phyloP scores from a whole-genome alignment of 1,140 invertebrate species.

The Drosophila mauritiana region DNA sequence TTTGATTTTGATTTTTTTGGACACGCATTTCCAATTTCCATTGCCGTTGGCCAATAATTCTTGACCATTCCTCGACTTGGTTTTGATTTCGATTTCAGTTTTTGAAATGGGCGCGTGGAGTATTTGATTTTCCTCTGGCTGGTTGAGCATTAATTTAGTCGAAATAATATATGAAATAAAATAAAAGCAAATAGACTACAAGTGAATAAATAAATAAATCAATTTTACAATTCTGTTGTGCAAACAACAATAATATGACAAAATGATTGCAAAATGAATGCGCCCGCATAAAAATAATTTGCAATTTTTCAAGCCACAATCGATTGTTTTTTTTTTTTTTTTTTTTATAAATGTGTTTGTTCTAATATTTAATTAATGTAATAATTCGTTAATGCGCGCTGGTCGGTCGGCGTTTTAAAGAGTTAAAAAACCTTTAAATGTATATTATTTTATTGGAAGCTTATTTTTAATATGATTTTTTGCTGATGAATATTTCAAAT shows the following conservation, averaged over 20 bases:
- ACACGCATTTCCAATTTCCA: neutral
- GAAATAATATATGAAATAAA: slow-evolving; percentile 73
- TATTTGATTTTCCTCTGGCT: slow-evolving; percentile 28
- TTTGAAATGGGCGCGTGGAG: slow-evolving; percentile 8
- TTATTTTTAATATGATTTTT: too few relatives aligned
- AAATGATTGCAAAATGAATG: slow-evolving; percentile 9
- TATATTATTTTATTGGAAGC: too few relatives aligned
- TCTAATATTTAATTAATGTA: slow-evolving; percentile 8
- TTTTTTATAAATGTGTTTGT: neutral
- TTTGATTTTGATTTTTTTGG: neutral
- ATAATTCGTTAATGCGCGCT: neutral
- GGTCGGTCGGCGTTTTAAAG: too few relatives aligned
- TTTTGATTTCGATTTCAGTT: slow-evolving; percentile 22
- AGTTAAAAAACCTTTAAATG: too few relatives aligned
- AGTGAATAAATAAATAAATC: slow-evolving; percentile 74
- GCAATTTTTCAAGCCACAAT: neutral
- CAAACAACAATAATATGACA: slow-evolving; percentile 42
- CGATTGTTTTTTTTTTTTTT: neutral
- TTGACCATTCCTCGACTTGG: slow-evolving; percentile 18
- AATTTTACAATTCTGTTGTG: slow-evolving; percentile 66
- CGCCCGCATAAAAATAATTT: slow-evolving; percentile 7
- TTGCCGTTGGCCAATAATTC: slow-evolving; percentile 40
- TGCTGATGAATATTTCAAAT: too few relatives aligned
- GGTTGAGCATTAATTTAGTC: slow-evolving; percentile 64
- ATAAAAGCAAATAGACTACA: slow-evolving; percentile 61